Evolutionary conservation across 2,113 vertebrate genomes (phyloP).

Genomic region (Grantiella picta): DNA sequence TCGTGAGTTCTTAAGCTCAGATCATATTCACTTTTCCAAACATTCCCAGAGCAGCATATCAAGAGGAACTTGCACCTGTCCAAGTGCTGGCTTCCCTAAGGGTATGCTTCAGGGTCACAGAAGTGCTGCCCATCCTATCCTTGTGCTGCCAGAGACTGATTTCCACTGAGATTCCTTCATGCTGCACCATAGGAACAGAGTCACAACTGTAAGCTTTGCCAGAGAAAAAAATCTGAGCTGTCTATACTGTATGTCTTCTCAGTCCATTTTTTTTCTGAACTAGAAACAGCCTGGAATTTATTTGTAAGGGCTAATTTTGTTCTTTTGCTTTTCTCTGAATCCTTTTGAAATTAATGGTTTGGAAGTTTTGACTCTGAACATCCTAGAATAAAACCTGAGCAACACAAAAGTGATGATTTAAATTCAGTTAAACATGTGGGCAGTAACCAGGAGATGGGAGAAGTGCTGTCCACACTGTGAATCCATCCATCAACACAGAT

Average conservation of each 20-base stretch:
- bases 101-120: not conserved
- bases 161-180: not conserved
- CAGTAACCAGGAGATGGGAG: not conserved
- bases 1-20: not conserved
- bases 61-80: not conserved
- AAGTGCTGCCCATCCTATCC: not conserved
- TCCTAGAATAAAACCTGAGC: not conserved
- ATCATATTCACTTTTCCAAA: not conserved
- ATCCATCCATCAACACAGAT: not conserved
- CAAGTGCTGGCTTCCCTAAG: not conserved
- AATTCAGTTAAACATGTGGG: not conserved
- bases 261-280: not conserved
- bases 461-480: not conserved
- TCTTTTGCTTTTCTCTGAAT: not conserved
- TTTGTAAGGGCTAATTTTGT: not conserved
- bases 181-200: not conserved
- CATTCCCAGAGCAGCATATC: accelerated
- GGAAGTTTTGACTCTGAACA: not conserved
- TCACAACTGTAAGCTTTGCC: not conserved
- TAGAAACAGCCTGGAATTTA: not conserved
- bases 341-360: not conserved
- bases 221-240: not conserved
- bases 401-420: not conserved
- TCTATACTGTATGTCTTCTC: not conserved
- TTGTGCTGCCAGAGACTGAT: not conserved